Conservation (phyloP, 2,888 invertebrate genomes). For the Oeneis ivallda region DNA sequence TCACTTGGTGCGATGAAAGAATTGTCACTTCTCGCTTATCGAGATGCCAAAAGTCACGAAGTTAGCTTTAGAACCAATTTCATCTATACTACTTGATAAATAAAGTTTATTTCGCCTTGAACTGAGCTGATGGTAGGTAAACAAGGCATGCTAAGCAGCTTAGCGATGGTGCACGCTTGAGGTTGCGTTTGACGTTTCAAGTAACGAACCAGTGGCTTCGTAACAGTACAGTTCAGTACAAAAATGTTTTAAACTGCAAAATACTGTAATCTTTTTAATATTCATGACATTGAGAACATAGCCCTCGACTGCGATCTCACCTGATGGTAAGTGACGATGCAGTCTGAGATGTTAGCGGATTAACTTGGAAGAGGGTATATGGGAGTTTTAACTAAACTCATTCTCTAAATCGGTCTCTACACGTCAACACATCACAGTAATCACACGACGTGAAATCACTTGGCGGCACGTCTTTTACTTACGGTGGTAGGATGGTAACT, state of each 20-base stretch:
- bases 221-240: conserved; percentile 51
- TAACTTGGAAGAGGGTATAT: no score
- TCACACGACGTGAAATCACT: no score
- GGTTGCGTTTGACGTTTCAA: conserved; percentile 67
- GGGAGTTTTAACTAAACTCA: no score
- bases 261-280: background rate
- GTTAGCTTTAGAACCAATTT: conserved; percentile 35
- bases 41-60: conserved; percentile 75
- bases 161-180: conserved; percentile 68
- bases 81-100: conserved; percentile 38
- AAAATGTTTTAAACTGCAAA: conserved; percentile 28
- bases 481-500: no score
- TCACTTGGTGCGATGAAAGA: conserved; percentile 74
- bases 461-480: no score
- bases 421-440: no score
- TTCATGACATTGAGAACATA: no score
- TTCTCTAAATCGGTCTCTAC: no score
- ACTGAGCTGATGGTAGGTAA: conserved; percentile 38
- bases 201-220: conserved; percentile 65
- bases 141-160: conserved; percentile 74
- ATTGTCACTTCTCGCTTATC: conserved; percentile 76
- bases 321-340: no score
- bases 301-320: no score
- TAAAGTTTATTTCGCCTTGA: conserved; percentile 50
- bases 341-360: no score